Evolutionary conservation across 2,113 vertebrate genomes (phyloP), one percentile per base, ranked within the genome.

Genomic region (Elachura formosa): DNA sequence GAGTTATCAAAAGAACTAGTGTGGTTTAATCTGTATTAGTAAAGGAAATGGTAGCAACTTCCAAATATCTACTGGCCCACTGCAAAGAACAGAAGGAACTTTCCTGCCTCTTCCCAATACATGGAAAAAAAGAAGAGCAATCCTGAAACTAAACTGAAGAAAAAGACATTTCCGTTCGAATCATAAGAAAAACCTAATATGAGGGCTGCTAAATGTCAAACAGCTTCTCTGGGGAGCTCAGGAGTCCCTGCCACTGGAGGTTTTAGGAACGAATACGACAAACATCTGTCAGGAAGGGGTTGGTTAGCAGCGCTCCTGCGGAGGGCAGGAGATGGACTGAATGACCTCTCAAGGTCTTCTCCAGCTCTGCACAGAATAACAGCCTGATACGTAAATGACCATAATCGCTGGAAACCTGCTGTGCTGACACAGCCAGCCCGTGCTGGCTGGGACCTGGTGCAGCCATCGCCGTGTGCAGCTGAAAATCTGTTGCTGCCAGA

Each of bases 321-420:
- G 0, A 86, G 75, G 67, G 26, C 90, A 80, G 90, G 88, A 78
- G 90, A 83, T 62, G 87, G 85, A 33, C 43, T 54, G 72, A 58
- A 43, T 13, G 85, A 94, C 95, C 90, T 86, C 87, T 82, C 85
- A 95, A 94, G 90, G 96, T 95, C 96, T 90, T 62, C 83, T 94
- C 80, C 93, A 71, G 64, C 73, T 63, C 87, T 21, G 83, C 11
- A 26, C 0, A 11, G 69, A 89, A 14, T 8, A 64, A 73, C 1
- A 1, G 54, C 14, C 69, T 36, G 81, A 58, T 28, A 91, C 14
- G 3, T 28, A 75, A 93, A 86, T 55, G 89, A 29, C 41, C 71
- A 59, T 28, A 91, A 85, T 8, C 59, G 87, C 84, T 43, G 78
- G 84, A 88, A 93, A 74, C 17, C 87, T 80, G 89, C 87, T 20